These are phyloP conservation scores for Penaeus monodon DNA, from an alignment of 2,888 invertebrate genomes.

Conservation along the genomic window DNA sequence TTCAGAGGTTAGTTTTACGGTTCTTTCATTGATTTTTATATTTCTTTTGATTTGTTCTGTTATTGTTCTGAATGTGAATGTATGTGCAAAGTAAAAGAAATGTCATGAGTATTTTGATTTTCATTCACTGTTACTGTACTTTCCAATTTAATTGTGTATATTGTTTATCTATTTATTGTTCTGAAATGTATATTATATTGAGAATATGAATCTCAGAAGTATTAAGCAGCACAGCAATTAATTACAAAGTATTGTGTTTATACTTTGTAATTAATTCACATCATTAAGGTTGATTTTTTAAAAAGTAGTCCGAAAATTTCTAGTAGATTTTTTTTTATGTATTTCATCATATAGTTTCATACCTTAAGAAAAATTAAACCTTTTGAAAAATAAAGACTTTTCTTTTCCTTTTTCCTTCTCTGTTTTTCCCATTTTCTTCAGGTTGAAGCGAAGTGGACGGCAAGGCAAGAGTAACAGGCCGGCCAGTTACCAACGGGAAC, in stretches of 20 bases:
- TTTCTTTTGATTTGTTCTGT: too few species aligned
- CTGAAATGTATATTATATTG: neutral
- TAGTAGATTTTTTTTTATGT: too few species aligned
- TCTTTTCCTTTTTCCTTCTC: neutral
- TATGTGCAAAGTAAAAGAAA: too few species aligned
- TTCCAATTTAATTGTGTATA: neutral
- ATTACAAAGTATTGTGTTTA: too few species aligned
- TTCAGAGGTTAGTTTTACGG: too few species aligned
- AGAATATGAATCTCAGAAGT: neutral
- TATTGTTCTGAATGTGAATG: too few species aligned
- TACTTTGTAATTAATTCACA: too few species aligned
- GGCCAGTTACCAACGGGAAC: conserved; percentile 43
- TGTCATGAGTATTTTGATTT: too few species aligned
- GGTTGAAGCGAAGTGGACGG: neutral
- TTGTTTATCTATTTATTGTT: neutral
- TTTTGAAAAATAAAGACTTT: neutral
- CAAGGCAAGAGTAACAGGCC: conserved; percentile 20
- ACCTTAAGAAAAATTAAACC: neutral
- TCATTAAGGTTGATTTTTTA: too few species aligned
- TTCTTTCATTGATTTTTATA: too few species aligned
- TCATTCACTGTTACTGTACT: too few species aligned
- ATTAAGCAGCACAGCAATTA: neutral
- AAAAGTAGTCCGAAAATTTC: too few species aligned
- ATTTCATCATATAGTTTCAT: neutral
- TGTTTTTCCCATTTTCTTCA: neutral